Conservation (phyloP, 2,113 vertebrate species). For the Cyanoramphus novaezelandiae region DNA sequence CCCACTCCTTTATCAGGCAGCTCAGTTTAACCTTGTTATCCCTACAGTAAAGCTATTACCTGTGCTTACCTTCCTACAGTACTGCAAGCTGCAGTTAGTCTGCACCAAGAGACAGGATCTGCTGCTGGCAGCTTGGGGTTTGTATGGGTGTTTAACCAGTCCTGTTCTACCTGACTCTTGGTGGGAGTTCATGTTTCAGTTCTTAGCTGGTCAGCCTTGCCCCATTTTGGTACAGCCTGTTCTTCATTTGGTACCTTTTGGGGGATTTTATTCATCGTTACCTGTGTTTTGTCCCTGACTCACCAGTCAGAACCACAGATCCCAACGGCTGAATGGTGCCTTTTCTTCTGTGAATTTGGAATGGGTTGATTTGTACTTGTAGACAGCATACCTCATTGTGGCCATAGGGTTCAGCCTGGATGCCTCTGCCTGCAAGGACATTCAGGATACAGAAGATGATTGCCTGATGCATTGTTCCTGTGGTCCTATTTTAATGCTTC, state of each 20-base stretch:
- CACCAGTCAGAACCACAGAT: rapidly evolving
- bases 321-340: neutral
- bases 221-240: neutral
- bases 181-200: neutral
- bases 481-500: neutral
- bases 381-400: neutral
- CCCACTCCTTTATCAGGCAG: neutral
- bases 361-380: neutral
- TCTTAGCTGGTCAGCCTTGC: neutral
- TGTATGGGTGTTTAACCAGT: neutral
- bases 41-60: neutral
- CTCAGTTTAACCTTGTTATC: conserved; percentile 25
- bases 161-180: neutral
- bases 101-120: neutral
- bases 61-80: neutral
- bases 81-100: neutral
- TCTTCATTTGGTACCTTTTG: neutral
- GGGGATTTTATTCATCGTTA: neutral
- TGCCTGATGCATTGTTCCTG: neutral
- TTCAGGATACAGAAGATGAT: neutral
- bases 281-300: neutral
- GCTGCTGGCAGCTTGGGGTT: neutral
- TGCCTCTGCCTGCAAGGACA: too few relatives aligned
- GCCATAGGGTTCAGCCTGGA: neutral
- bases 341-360: neutral